Base-by-base conservation (phyloP, 2,113 vertebrate species). In the Sciurus niger region DNA sequence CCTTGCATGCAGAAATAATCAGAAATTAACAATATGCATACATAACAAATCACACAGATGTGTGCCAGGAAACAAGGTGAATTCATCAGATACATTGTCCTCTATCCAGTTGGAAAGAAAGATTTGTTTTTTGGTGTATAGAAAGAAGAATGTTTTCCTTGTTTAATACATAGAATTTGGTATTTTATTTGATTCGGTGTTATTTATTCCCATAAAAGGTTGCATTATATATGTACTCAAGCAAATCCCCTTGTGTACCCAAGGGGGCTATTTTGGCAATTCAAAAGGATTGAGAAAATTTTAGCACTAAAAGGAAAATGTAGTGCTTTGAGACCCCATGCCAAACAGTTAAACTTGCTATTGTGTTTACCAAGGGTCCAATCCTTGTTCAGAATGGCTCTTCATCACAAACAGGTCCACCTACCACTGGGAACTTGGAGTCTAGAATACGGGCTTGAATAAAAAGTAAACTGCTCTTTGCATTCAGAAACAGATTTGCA, bases 281-380 rank as follows among this genome's bases (percentile, higher is more conserved):
- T 97, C 68, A 84, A 84, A 97, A 85, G 55, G 16, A 90, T 14
- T 73, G 17, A n/a, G 96, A 82, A 95, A 83, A 92, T 32, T 51
- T 86, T 48, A 85, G 5, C n/a, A 80, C 8, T 82, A 67, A 95
- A 96, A 94, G 43, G 73, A 95, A 97, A 96, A 86, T 77, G 43
- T 32, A 96, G 70, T 87, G 74, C 70, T 96, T 94, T 82, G 58
- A 93, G 89, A 92, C 65, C 58, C 86, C 51, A 94, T 92, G 46
- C 79, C 63, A 97, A 96, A 97, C 7, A 96, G 74, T n/a, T 86
- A 83, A 89, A 92, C 90, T 96, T 94, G 24, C 32, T 40, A n/a
- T 84, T 88, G 78, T 79, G 55, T 17, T 87, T 93, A 84, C 18
- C 78, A 55, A 90, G 28, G 93, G 60, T 84, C 80, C 95, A 78